phyloP scores from a whole-genome alignment of 1,140 invertebrate genomes.

The Solenopsis invicta region DNA sequence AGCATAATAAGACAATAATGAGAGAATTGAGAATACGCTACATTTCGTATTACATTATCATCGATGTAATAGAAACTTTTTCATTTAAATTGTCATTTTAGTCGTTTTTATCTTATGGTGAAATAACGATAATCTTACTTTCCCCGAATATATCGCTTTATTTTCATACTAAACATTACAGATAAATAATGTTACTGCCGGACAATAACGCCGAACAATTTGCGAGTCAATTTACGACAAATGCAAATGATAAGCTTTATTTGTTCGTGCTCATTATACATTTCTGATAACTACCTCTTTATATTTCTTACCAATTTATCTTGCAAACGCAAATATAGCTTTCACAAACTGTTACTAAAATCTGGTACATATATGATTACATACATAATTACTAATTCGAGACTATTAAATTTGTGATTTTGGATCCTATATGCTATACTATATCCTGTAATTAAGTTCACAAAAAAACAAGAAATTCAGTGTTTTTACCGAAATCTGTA shows the following conservation, averaged over 20 bases:
- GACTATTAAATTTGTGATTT: not conserved
- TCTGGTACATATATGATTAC: not conserved
- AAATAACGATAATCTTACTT: constrained; percentile 7
- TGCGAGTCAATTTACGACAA: constrained; percentile 44
- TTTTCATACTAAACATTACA: constrained; percentile 40
- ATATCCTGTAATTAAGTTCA: constrained; percentile 9
- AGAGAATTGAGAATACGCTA: constrained; percentile 60
- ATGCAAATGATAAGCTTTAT: constrained; percentile 25
- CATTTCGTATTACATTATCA: constrained; percentile 61
- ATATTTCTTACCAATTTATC: constrained; percentile 10
- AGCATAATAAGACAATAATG: constrained; percentile 86
- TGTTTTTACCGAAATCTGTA: constrained; percentile 51
- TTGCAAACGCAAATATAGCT: not conserved
- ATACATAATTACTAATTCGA: not conserved
- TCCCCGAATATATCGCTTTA: constrained; percentile 36
- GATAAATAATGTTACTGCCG: constrained; percentile 66
- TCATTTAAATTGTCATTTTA: not conserved
- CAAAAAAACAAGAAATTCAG: constrained; percentile 18
- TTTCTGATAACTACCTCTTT: constrained; percentile 40
- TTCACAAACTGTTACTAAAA: constrained; percentile 1
- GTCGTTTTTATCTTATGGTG: not conserved
- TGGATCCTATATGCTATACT: not conserved
- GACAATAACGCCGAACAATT: constrained; percentile 67
- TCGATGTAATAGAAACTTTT: constrained; percentile 60
- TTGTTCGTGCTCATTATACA: constrained; percentile 23